A percentile compares a stretch with the other conserved stretches of the same genome.
Conservation (phyloP, 2,888 invertebrate genomes). For the Andrena dorsata region DNA sequence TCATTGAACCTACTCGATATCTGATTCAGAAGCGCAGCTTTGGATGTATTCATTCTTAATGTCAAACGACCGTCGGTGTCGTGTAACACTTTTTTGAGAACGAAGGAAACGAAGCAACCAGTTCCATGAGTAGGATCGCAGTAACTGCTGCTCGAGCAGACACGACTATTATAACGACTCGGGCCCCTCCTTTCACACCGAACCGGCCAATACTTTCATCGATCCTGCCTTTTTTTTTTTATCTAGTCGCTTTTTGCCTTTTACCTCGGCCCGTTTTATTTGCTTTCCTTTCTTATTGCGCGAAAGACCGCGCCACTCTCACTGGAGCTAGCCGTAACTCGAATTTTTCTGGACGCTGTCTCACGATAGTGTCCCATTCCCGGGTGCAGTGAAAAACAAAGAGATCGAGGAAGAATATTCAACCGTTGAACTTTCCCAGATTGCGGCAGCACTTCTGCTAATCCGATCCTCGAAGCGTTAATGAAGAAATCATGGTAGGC, state of each 20-base stretch:
- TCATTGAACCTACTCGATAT: conserved; percentile 4
- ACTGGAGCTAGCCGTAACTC: conserved; percentile 23
- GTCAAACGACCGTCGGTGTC: not conserved
- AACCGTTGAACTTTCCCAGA: not conserved
- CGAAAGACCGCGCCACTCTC: conserved; percentile 48
- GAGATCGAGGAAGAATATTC: not conserved
- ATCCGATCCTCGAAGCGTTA: not conserved
- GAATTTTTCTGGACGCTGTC: not conserved
- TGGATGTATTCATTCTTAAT: conserved; percentile 21
- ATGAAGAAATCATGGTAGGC: not conserved
- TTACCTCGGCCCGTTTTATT: conserved; percentile 66
- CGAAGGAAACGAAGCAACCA: conserved; percentile 13
- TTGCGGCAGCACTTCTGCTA: not conserved
- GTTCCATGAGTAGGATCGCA: not conserved
- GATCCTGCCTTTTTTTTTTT: conserved; percentile 64
- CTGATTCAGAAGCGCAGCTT: conserved; percentile 21
- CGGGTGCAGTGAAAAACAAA: not conserved
- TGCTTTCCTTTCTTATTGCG: conserved; percentile 71
- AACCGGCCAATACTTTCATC: conserved; percentile 77
- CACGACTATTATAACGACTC: conserved; percentile 32
- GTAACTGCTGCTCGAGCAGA: not conserved
- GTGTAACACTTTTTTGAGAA: not conserved
- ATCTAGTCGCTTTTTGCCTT: conserved; percentile 61
- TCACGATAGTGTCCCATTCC: conserved; percentile 12
- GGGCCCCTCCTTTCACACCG: conserved; percentile 76